Percentiles rank a stretch among this genome's conserved stretches.
Conservation (phyloP, 1,140 invertebrate species). For the Augochlora pura region DNA sequence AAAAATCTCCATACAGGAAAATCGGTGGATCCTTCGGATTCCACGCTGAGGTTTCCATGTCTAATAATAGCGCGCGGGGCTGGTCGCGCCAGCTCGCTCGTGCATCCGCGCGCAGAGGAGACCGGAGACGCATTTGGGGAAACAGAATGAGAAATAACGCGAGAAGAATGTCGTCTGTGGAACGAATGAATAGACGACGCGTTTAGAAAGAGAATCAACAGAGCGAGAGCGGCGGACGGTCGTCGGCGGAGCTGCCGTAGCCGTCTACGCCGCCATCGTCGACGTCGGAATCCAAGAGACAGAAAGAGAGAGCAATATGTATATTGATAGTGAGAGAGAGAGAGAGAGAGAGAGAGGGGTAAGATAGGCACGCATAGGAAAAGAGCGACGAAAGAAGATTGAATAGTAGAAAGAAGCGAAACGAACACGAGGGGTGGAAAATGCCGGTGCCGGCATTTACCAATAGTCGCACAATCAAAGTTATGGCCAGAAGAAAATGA, state of each 20-base stretch:
- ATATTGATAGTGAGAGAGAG: too few relatives aligned
- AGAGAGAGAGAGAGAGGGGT: too few relatives aligned
- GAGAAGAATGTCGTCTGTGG: slow-evolving; percentile 20
- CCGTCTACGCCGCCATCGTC: not conserved
- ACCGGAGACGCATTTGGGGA: slow-evolving; percentile 44
- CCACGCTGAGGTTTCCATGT: slow-evolving; percentile 53
- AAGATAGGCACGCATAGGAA: not conserved
- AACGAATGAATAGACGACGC: slow-evolving; percentile 8
- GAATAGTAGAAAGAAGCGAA: slow-evolving; percentile 2
- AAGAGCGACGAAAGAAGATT: not conserved
- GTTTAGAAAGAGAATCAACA: slow-evolving; percentile 20
- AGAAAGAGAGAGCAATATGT: too few relatives aligned
- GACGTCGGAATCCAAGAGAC: not conserved
- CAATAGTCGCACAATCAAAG: slow-evolving; percentile 64
- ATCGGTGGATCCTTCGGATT: slow-evolving; percentile 52
- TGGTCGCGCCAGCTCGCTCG: slow-evolving; percentile 12
- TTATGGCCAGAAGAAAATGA: slow-evolving; percentile 70
- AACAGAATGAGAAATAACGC: slow-evolving; percentile 55
- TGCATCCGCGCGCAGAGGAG: not conserved
- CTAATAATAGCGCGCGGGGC: slow-evolving; percentile 50
- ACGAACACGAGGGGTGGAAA: not conserved
- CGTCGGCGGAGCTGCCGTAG: not conserved
- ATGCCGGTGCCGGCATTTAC: slow-evolving; percentile 46
- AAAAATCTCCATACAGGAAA: slow-evolving; percentile 43
- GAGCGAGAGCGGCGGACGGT: not conserved